Percentiles rank a stretch among this genome's conserved stretches.
phyloP scores from a whole-genome alignment of 2,797 vertebrate genomes.

The Centroberyx gerrardi region DNA sequence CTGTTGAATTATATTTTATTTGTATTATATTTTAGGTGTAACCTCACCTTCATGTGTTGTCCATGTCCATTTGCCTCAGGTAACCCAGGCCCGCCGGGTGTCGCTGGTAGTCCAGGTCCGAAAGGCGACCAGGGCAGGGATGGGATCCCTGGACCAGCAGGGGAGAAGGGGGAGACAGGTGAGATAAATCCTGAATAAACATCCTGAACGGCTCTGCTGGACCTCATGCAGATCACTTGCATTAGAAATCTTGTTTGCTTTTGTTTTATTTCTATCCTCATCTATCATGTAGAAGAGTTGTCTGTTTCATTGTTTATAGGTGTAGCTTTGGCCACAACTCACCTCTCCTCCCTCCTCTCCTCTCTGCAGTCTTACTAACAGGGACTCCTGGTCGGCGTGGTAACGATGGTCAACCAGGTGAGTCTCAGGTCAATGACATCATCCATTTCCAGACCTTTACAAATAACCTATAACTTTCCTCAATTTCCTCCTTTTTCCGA shows the following conservation, averaged over 20 bases:
- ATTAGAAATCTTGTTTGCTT: background rate
- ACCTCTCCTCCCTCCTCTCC: conserved; percentile 1
- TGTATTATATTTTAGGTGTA: background rate
- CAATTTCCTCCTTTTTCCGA: background rate
- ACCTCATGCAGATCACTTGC: background rate
- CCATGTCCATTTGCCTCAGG: conserved; percentile 72
- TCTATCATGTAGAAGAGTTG: background rate
- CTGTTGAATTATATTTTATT: background rate
- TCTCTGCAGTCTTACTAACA: conserved; percentile 39
- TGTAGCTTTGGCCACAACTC: background rate
- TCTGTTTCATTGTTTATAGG: conserved; percentile 1
- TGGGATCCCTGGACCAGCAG: conserved; percentile 91
- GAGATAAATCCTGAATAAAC: conserved; percentile 35
- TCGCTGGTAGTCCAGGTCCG: conserved; percentile 83
- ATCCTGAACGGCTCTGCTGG: background rate
- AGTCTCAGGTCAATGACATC: conserved; percentile 46
- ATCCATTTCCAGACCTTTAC: background rate
- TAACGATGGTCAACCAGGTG: conserved; percentile 85
- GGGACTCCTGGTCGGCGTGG: conserved; percentile 62
- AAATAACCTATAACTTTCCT: background rate
- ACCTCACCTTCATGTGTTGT: background rate
- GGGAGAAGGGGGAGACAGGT: conserved; percentile 88
- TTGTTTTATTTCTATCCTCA: background rate
- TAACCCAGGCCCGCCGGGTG: conserved; percentile 82
- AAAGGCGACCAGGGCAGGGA: conserved; percentile 90